phyloP scores from a whole-genome alignment of 2,113 vertebrate species.

The Antennarius striatus region DNA sequence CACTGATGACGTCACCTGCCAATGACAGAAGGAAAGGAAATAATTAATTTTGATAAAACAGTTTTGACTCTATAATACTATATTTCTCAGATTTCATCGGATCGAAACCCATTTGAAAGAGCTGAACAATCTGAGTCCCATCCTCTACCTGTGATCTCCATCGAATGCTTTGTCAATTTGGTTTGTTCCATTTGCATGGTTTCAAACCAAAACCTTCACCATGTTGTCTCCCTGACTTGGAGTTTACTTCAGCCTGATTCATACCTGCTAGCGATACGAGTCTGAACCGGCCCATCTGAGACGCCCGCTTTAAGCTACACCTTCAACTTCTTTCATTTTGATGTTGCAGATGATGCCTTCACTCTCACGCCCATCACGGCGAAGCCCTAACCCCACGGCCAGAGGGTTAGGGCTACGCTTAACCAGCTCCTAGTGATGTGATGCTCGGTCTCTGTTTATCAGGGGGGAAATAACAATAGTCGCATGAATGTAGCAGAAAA shows the following conservation, averaged over 20 bases:
- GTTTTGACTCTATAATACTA: too few species aligned
- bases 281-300: slow-evolving; percentile 26
- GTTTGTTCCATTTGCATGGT: neutral
- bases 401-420: slow-evolving; percentile 26
- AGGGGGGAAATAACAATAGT: slow-evolving; percentile 3
- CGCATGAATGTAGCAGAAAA: slow-evolving; percentile 23
- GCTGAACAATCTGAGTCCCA: too few species aligned
- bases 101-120: too few species aligned
- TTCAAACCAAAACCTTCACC: slow-evolving; percentile 7
- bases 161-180: too few species aligned
- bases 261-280: slow-evolving; percentile 23
- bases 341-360: neutral
- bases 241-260: slow-evolving; percentile 58
- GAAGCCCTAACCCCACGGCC: slow-evolving; percentile 1
- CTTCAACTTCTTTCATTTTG: slow-evolving; percentile 8
- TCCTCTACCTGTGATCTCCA: too few species aligned
- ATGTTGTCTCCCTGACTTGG: neutral
- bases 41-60: too few species aligned
- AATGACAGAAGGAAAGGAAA: too few species aligned
- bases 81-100: too few species aligned
- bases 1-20: too few species aligned
- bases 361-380: slow-evolving; percentile 19
- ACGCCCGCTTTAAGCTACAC: neutral
- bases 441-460: slow-evolving; percentile 7
- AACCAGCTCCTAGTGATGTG: slow-evolving; percentile 1